Percentiles rank a stretch among this genome's conserved stretches.
These are phyloP conservation scores for Hypomecis atomaria DNA, from an alignment of 2,888 invertebrate species.

Conservation along the genomic window DNA sequence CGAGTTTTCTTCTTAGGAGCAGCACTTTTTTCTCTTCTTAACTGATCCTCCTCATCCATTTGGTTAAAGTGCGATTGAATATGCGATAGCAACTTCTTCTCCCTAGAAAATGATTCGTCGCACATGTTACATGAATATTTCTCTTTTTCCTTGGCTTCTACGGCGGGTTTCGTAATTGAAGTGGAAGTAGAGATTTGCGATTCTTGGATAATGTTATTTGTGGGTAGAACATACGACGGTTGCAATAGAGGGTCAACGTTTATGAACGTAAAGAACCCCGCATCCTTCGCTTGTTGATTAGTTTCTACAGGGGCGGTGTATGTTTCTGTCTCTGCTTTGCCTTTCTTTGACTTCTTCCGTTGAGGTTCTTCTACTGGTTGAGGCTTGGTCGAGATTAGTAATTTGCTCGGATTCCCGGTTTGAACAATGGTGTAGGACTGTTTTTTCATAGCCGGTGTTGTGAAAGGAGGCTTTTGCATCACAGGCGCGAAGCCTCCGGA, in stretches of 20 bases:
- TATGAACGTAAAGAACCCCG: slow-evolving; percentile 74
- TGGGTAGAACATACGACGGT: slow-evolving; percentile 76
- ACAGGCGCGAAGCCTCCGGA: slow-evolving; percentile 44
- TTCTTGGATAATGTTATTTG: slow-evolving; percentile 75
- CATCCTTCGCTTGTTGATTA: slow-evolving; percentile 57
- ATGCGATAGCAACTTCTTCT: slow-evolving; percentile 74
- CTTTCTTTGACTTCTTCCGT: slow-evolving; percentile 61
- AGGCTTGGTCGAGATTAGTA: slow-evolving; percentile 76
- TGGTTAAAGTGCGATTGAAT: slow-evolving; percentile 74
- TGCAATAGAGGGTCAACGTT: slow-evolving; percentile 76
- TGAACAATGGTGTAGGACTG: slow-evolving; percentile 77
- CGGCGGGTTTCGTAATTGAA: slow-evolving; percentile 44
- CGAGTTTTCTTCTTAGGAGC: slow-evolving; percentile 46
- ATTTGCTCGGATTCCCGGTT: slow-evolving; percentile 76
- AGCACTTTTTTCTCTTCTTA: slow-evolving; percentile 48
- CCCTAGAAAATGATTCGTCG: slow-evolving; percentile 67
- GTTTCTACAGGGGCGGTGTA: slow-evolving; percentile 64
- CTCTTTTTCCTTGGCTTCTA: slow-evolving; percentile 51
- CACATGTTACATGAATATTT: slow-evolving; percentile 76
- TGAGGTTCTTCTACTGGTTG: slow-evolving; percentile 52
- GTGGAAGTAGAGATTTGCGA: slow-evolving; percentile 77
- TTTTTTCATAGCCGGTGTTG: slow-evolving; percentile 74
- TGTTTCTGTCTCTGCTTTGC: slow-evolving; percentile 55
- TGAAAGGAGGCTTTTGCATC: slow-evolving; percentile 48
- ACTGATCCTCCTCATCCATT: slow-evolving; percentile 70